Percentiles rank a stretch among this genome's conserved stretches.
Evolutionary conservation across 2,888 invertebrate genomes (phyloP).

Genomic region (Frankliniella fusca): DNA sequence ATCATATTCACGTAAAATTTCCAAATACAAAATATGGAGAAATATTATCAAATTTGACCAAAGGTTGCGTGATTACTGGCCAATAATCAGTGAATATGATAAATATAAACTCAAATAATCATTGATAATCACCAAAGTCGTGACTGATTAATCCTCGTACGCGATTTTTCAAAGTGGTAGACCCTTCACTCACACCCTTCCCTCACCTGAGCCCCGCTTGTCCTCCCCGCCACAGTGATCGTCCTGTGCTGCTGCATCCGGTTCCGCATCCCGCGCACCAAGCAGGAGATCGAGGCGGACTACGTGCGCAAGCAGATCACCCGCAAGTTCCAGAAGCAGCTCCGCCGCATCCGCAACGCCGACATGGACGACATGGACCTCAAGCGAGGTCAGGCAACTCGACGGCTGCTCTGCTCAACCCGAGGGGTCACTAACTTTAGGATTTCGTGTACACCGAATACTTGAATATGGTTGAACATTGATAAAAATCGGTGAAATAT

Average conservation of each 20-base stretch:
- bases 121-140: too few relatives aligned
- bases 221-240: constrained; percentile 57
- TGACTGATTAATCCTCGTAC: too few relatives aligned
- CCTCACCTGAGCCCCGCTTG: neutral
- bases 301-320: constrained; percentile 79
- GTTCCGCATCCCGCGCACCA: constrained; percentile 87
- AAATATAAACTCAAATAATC: too few relatives aligned
- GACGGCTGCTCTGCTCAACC: neutral
- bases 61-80: too few relatives aligned
- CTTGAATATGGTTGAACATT: too few relatives aligned
- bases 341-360: constrained; percentile 75
- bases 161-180: neutral
- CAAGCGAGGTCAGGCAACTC: constrained; percentile 59
- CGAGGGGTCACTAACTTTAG: too few relatives aligned
- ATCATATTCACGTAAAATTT: constrained; percentile 1
- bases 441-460: too few relatives aligned
- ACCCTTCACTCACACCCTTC: neutral
- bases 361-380: constrained; percentile 82
- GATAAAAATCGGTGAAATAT: too few relatives aligned
- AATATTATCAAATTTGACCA: neutral
- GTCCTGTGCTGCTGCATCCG: constrained; percentile 86
- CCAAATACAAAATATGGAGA: constrained; percentile 27
- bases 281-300: constrained; percentile 92
- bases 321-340: constrained; percentile 72
- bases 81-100: too few relatives aligned